Conservation (phyloP, 2,888 invertebrate genomes). For the Apamea monoglypha region DNA sequence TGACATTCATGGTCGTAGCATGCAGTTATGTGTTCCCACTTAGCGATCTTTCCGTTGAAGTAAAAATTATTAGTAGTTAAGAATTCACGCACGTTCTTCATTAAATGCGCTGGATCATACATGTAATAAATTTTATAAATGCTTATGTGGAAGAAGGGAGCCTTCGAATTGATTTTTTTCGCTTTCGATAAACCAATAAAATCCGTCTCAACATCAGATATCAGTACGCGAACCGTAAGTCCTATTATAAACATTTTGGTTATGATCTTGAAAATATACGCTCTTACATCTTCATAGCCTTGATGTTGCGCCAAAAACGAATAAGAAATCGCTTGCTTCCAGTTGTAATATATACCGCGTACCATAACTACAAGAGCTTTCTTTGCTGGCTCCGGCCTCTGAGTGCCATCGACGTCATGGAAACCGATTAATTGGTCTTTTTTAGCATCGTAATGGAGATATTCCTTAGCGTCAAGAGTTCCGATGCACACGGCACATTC, state of each 20-base stretch:
- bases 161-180: conserved; percentile 21
- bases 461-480: conserved; percentile 36
- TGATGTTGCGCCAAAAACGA: conserved; percentile 41
- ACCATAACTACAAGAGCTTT: conserved; percentile 55
- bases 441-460: conserved; percentile 57
- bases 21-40: conserved; percentile 56
- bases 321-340: conserved; percentile 57
- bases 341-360: conserved; percentile 62
- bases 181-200: conserved; percentile 33
- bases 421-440: conserved; percentile 62
- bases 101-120: conserved; percentile 58
- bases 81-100: conserved; percentile 50
- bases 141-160: conserved; percentile 39
- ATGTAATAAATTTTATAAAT: conserved; percentile 59
- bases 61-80: conserved; percentile 28
- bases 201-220: conserved; percentile 54
- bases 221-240: conserved; percentile 61
- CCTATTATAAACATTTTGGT: conserved; percentile 51
- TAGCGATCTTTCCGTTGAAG: conserved; percentile 32
- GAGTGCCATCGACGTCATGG: conserved; percentile 55
- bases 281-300: conserved; percentile 36
- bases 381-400: conserved; percentile 44
- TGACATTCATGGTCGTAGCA: conserved; percentile 58
- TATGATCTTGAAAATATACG: conserved; percentile 36
- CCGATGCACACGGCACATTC: conserved; percentile 61